phyloP scores from a whole-genome alignment of 2,113 vertebrate genomes.

The Heptranchias perlo region DNA sequence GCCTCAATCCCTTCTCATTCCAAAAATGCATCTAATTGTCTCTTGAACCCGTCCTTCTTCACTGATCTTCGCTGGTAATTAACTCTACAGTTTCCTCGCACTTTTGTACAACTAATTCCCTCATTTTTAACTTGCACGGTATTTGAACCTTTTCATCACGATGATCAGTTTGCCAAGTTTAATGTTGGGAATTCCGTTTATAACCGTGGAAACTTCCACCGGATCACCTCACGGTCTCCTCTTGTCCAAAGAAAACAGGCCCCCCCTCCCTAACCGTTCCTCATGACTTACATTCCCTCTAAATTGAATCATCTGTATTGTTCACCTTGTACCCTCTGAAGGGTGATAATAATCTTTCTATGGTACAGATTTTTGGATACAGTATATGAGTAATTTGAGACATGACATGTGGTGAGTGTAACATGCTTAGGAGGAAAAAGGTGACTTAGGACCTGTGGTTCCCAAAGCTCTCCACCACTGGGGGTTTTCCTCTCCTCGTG shows the following conservation, averaged over 20 bases:
- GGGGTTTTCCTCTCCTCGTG: not conserved
- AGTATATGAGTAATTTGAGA: not conserved
- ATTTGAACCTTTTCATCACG: not conserved
- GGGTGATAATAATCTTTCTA: not conserved
- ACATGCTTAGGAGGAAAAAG: not conserved
- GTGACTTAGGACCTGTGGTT: not conserved
- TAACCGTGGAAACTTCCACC: not conserved
- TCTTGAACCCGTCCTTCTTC: not conserved
- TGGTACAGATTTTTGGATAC: not conserved
- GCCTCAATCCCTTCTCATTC: not conserved
- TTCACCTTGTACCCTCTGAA: not conserved
- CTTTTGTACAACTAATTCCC: not conserved
- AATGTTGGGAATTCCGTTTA: not conserved
- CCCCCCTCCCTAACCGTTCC: not conserved
- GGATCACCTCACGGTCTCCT: not conserved
- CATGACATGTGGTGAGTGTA: not conserved
- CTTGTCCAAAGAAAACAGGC: not conserved
- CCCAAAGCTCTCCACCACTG: not conserved
- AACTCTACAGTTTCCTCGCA: not conserved
- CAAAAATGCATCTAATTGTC: not conserved
- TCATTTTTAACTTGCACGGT: not conserved
- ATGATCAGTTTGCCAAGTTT: not conserved
- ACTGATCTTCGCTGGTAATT: not conserved
- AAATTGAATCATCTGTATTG: not conserved
- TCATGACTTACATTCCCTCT: not conserved